Evolutionary conservation across 2,888 invertebrate genomes (phyloP).

Genomic region (Agrypnus murinus): DNA sequence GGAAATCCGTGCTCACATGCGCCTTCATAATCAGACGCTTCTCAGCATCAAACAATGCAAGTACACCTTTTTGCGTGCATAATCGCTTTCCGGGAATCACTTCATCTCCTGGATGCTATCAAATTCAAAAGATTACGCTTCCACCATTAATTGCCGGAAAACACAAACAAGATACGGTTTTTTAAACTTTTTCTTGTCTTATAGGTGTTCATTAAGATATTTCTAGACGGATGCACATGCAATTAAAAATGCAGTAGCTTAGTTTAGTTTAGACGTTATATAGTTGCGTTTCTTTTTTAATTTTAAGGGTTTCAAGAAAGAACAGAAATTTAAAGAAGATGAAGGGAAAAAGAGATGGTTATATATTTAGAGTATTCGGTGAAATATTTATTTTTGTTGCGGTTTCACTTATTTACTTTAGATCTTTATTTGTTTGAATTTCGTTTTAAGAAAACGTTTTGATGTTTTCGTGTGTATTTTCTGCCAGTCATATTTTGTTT

Average conservation of each 20-base stretch:
- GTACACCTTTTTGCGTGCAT: slow-evolving; percentile 29
- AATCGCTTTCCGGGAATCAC: slow-evolving; percentile 29
- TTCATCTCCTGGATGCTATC: neutral
- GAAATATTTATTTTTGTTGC: slow-evolving; percentile 9
- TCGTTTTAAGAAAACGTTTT: no score
- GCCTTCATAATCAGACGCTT: slow-evolving; percentile 24
- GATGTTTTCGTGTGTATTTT: no score
- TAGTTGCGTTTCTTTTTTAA: slow-evolving; percentile 8
- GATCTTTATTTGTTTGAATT: no score
- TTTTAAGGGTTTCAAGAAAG: no score
- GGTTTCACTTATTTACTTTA: neutral
- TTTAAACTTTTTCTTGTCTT: neutral
- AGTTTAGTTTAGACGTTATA: neutral
- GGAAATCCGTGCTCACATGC: slow-evolving; percentile 36
- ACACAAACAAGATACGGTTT: neutral
- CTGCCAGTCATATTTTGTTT: no score
- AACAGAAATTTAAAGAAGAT: no score
- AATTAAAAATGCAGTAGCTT: slow-evolving; percentile 15
- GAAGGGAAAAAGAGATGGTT: no score
- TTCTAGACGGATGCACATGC: slow-evolving; percentile 22
- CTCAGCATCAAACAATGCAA: slow-evolving; percentile 35
- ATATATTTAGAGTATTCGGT: neutral
- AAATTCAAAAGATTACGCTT: neutral
- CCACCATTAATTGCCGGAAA: neutral
- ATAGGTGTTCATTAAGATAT: neutral